Evolutionary conservation across 2,113 vertebrate genomes (phyloP).

Genomic region (Oophaga pumilio): DNA sequence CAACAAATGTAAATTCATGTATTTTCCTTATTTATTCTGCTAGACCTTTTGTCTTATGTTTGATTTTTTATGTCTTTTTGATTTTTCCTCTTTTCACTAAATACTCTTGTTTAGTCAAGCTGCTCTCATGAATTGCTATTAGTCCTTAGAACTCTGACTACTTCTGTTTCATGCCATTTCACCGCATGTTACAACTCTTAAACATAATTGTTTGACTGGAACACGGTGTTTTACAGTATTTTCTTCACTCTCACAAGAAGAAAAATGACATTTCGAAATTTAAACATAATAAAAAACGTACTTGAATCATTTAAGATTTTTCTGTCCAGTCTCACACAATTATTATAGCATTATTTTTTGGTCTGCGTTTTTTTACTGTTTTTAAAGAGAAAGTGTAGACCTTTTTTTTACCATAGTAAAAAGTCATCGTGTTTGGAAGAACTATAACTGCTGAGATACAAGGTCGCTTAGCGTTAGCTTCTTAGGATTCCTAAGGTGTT

Average conservation of each 20-base stretch:
- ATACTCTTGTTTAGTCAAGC: constrained; percentile 55
- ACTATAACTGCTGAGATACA: neutral
- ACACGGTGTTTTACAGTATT: constrained; percentile 52
- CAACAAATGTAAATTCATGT: neutral
- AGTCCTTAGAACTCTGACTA: constrained; percentile 49
- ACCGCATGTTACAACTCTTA: constrained; percentile 58
- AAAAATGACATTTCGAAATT: constrained; percentile 32
- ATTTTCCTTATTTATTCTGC: constrained; percentile 25
- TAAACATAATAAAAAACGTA: constrained; percentile 35
- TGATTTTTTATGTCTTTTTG: constrained; percentile 41
- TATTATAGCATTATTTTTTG: neutral
- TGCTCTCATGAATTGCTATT: constrained; percentile 56
- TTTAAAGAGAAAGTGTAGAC: constrained; percentile 5
- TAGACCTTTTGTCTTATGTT: constrained; percentile 26
- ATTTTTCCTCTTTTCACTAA: constrained; percentile 43
- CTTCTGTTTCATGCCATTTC: constrained; percentile 57
- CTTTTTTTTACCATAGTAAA: neutral
- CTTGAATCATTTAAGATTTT: constrained; percentile 31
- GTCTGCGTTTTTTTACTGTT: neutral
- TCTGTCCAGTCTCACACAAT: constrained; percentile 25
- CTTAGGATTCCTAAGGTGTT: neutral
- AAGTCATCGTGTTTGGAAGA: neutral
- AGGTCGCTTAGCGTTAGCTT: neutral
- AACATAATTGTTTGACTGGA: constrained; percentile 56
- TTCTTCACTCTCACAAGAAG: constrained; percentile 51